Base-by-base conservation (phyloP, 2,888 invertebrate species). In the Cephus pulcher region DNA sequence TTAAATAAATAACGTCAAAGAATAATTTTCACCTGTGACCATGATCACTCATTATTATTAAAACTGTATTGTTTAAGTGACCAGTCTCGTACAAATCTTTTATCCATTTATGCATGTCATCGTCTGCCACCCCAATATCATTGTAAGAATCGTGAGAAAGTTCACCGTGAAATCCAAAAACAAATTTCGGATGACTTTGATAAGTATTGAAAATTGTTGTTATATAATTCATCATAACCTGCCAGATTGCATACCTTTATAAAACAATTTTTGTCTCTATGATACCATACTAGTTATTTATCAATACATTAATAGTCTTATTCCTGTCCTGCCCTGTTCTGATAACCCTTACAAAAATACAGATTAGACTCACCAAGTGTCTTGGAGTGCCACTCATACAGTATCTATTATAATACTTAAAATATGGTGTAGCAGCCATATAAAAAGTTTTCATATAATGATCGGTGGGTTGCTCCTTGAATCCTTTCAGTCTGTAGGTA, bases 21-120 rank as follows among this genome's bases (percentile, higher is more conserved):
- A 76, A 74, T 30, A 37, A 68, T 30, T 35, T 75, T 85, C 87
- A 96, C 95, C 97, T 95, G 82, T 96, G 95, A 0, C 98, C 98
- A 90, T 99, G 98, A 92, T 99, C 98, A 6, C 97, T 96, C 97
- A 98, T 97, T 4, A 98, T 89, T 77, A 98, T 94, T 0, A 99
- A 91, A 82, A 98, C 89, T 0, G 98, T 97, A 84, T 97, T 95
- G 81, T 98, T 95, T 32, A 98, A 92, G 69, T 94, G 92, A 0
- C 95, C 95, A 1, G 93, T 92, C 6, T 92, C 88, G 73, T 94
- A 92, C 32, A 98, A 91, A 68, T 93, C 92, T 74, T 92, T 92
- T n/a, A 98, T 89, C 93, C 96, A 96, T 0, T 93, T 87, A 6
- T 93, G 90, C 0, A 96, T 90, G 88, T 97, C 97, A 0, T 95